Conservation (phyloP, 2,113 vertebrate species). For the Callocephalon fimbriatum region DNA sequence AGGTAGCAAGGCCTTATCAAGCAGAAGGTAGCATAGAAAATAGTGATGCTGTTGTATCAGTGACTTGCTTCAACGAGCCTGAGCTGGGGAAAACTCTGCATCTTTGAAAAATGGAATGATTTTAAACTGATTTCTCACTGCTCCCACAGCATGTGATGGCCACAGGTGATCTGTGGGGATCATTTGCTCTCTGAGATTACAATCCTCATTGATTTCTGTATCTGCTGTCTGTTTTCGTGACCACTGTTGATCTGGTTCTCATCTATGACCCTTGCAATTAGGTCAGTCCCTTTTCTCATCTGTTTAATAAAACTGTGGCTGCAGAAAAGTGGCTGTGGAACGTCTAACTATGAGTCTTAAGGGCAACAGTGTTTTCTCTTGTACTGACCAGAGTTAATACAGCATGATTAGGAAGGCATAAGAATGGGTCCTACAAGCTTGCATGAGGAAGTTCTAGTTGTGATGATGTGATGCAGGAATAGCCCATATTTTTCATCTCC, state of each 20-base stretch:
- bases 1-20: background rate
- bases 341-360: background rate
- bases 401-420: background rate
- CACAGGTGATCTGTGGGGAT: background rate
- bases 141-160: background rate
- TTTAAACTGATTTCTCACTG: background rate
- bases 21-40: background rate
- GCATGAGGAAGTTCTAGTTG: background rate
- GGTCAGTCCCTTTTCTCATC: background rate
- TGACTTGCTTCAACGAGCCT: background rate
- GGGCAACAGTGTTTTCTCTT: background rate
- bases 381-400: background rate
- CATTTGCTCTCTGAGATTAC: background rate
- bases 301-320: background rate
- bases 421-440: background rate
- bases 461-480: background rate
- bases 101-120: background rate
- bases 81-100: background rate
- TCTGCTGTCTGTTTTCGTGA: background rate
- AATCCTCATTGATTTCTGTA: background rate
- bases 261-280: background rate
- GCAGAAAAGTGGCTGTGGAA: background rate
- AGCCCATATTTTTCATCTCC: background rate
- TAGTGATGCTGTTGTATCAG: background rate
- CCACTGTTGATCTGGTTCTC: background rate